phyloP scores from a whole-genome alignment of 1,140 invertebrate genomes.

The Nylanderia fulva region DNA sequence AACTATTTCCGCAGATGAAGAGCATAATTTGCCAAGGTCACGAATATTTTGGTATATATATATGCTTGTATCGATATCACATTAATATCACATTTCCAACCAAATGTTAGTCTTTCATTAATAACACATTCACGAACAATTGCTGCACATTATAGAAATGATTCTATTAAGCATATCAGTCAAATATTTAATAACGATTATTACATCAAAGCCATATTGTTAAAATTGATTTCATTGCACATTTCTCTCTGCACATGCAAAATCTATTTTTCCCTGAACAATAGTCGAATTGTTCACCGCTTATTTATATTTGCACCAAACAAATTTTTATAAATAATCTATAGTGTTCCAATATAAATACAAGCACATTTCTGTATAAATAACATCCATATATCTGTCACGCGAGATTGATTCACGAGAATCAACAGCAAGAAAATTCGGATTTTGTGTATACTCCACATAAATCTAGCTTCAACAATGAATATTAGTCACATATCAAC shows the following conservation, averaged over 20 bases:
- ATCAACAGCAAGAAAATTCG: constrained; percentile 20
- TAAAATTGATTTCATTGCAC: neutral
- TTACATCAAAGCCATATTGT: neutral
- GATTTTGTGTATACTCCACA: constrained; percentile 2
- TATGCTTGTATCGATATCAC: neutral
- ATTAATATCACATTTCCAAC: neutral
- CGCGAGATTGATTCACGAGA: constrained; percentile 34
- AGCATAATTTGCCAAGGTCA: neutral
- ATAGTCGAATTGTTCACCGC: neutral
- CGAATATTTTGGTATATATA: neutral
- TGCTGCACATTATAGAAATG: neutral
- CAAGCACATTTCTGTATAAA: constrained; percentile 9
- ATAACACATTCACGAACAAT: neutral
- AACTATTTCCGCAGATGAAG: constrained; percentile 5
- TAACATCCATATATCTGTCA: constrained; percentile 38
- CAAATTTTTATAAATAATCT: constrained; percentile 2
- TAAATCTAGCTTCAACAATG: constrained; percentile 50
- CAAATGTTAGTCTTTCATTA: constrained; percentile 24
- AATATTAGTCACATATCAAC: constrained; percentile 31
- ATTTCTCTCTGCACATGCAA: neutral
- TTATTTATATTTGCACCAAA: neutral
- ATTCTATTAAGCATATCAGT: neutral
- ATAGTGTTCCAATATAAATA: neutral
- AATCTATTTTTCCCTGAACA: neutral
- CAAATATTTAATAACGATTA: neutral